These are phyloP conservation scores for Lanius collurio DNA, from an alignment of 2,113 vertebrate species.

Conservation along the genomic window DNA sequence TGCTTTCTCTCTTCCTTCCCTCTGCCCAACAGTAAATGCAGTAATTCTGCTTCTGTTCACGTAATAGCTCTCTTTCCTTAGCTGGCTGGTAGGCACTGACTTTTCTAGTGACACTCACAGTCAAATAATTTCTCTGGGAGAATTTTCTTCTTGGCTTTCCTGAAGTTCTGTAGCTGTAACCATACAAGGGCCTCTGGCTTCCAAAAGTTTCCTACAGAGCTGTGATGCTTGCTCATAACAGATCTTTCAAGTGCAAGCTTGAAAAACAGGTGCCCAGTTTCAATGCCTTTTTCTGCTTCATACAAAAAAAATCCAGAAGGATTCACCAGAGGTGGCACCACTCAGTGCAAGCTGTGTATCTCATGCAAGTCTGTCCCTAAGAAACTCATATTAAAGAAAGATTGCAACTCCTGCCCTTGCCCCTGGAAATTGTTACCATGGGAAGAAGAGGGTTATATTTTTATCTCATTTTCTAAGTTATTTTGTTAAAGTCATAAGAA, in stretches of 20 bases:
- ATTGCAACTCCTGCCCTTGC: neutral
- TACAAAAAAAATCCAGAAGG: neutral
- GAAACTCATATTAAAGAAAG: neutral
- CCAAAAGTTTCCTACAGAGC: neutral
- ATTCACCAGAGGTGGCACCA: neutral
- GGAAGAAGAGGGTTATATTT: neutral
- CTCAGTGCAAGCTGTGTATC: neutral
- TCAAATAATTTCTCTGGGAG: neutral
- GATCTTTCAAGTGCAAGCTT: neutral
- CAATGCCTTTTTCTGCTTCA: neutral
- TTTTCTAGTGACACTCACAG: neutral
- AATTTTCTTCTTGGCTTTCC: neutral
- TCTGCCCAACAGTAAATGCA: neutral
- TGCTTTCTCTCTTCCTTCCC: neutral
- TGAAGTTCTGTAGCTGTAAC: neutral
- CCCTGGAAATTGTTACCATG: neutral
- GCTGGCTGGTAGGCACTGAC: neutral
- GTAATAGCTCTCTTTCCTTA: neutral
- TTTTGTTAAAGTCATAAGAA: neutral
- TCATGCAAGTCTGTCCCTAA: neutral
- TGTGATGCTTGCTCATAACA: neutral
- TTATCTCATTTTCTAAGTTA: neutral
- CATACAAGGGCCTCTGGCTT: neutral
- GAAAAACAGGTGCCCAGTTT: neutral
- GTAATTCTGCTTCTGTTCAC: neutral